Base-by-base conservation (phyloP, 2,888 invertebrate genomes). In the Tetropium fuscum region DNA sequence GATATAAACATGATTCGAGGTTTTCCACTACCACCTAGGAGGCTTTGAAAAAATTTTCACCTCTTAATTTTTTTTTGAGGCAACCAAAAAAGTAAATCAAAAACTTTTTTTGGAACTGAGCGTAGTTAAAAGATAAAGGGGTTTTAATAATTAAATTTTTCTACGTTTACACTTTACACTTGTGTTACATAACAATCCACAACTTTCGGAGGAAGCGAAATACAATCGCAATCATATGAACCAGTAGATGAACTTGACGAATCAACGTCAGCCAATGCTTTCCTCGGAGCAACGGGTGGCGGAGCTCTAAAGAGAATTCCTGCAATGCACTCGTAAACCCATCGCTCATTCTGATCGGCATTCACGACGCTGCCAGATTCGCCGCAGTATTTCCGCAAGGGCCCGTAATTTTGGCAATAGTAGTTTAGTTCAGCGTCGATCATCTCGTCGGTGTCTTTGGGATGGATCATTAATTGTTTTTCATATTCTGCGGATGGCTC, bases 381-480 rank as follows among this genome's bases (percentile, higher is more conserved):
- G 2, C 80, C 81, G 60, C 81, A 81, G 58, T 82, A 82, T 61
- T 77, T 79, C 58, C 78, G 73, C 22, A 82, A 44, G n/a, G 67
- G 63, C 3, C 79, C 81, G 64, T 82, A 82, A 64, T 80, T 73
- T 60, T 79, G 75, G 57, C 81, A 82, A 55, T 80, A 82, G 53
- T 74, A 80, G 30, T 74, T 69, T 40, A 79, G 63, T 73, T 81
- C 81, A 0, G 80, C 78, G 51, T 80, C 74, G n/a, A 81, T 63
- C 20, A 79, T 44, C 22, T 71, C 70, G 3, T 44, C 43, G 5
- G 64, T 66, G 63, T 81, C 80, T 60, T 75, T 80, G 1, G 81
- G 82, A 66, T 82, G 82, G 7, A 64, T 36, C 38, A 69, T 71
- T 18, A 79, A 60, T 13, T 66, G 53, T 58, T 78, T 76, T 0